Evolutionary conservation across 2,113 vertebrate genomes (phyloP), one percentile per base, ranked within the genome.

Genomic region (Accipiter cooperii): DNA sequence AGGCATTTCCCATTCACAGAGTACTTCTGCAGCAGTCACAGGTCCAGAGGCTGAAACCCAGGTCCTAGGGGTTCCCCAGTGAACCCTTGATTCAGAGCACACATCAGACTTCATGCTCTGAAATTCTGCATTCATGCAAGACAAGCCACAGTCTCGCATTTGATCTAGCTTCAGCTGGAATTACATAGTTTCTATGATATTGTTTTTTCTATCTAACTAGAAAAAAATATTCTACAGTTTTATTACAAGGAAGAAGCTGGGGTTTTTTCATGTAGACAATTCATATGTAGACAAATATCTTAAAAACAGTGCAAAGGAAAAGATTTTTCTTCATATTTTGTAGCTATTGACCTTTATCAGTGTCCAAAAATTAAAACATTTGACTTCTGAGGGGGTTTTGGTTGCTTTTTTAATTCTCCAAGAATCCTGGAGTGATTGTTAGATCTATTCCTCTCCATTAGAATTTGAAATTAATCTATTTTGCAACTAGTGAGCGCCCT

Each of bases 391-490:
- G n/a, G 34, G 33, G 31, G 1, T 40, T 85, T 90, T 49, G 12
- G 46, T 87, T 87, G 55, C 36, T 68, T 52, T 87, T 87, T 92
- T 75, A 93, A 85, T 96, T 93, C 66, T 80, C 34, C 63, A 83
- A 52, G 84, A 65, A 83, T 76, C 71, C 24, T 85, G 19, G 58
- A 70, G 51, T 54, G 55, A 91, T 68, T 34, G 91, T 94, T 94
- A 89, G 91, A 96, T 96, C 93, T 91, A 96, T 91, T 97, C n/a
- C 80, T 93, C 78, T 89, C 94, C 51, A 81, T 96, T 95, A 96
- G 76, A 95, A 96, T 96, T 95, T 96, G 65, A 95, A 96, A 96
- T 92, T 31, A 89, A 95, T 96, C 90, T 96, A 52, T 94, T 97
- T 95, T 94, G 66, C 63, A 89, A 46, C 66, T 65, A 80, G 63